phyloP scores from a whole-genome alignment of 1,140 invertebrate species.

The Zaprionus africanus region DNA sequence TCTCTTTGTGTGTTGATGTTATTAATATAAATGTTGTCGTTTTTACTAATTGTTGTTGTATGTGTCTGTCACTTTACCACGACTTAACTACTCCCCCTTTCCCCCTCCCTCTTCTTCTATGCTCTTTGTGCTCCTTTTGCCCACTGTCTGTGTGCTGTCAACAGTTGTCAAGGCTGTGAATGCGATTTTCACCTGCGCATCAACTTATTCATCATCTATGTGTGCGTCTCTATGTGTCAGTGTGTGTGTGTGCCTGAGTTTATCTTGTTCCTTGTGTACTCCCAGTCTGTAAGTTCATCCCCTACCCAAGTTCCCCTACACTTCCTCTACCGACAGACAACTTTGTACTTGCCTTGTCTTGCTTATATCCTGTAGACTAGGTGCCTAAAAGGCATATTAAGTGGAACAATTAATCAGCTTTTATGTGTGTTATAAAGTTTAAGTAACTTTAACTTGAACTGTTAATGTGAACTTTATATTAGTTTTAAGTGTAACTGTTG shows the following conservation, averaged over 20 bases:
- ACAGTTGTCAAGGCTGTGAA: slow-evolving; percentile 76
- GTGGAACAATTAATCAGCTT: not conserved
- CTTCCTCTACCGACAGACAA: slow-evolving; percentile 9
- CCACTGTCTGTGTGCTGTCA: slow-evolving; percentile 55
- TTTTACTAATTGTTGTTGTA: slow-evolving; percentile 62
- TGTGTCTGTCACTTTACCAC: slow-evolving; percentile 8
- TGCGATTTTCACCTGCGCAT: slow-evolving; percentile 71
- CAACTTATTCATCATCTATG: slow-evolving; percentile 33
- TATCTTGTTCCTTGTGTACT: slow-evolving; percentile 13
- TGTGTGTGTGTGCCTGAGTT: slow-evolving; percentile 28
- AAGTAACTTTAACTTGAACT: not conserved
- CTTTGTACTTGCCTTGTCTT: slow-evolving; percentile 8
- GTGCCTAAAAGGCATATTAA: slow-evolving; percentile 12
- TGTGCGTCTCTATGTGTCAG: slow-evolving; percentile 14
- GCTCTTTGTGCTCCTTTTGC: slow-evolving; percentile 18
- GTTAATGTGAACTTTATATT: not conserved
- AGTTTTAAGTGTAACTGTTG: not conserved
- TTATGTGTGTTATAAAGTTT: not conserved
- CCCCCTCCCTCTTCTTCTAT: slow-evolving; percentile 16
- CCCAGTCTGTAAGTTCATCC: not conserved
- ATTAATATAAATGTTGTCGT: slow-evolving; percentile 52
- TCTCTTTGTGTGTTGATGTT: slow-evolving; percentile 43
- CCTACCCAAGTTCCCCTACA: not conserved
- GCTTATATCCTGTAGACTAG: slow-evolving; percentile 10
- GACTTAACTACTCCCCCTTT: slow-evolving; percentile 5